A percentile compares a stretch with the other conserved stretches of the same genome.
Evolutionary conservation across 2,888 invertebrate species (phyloP).

Genomic region (Meganola albula): DNA sequence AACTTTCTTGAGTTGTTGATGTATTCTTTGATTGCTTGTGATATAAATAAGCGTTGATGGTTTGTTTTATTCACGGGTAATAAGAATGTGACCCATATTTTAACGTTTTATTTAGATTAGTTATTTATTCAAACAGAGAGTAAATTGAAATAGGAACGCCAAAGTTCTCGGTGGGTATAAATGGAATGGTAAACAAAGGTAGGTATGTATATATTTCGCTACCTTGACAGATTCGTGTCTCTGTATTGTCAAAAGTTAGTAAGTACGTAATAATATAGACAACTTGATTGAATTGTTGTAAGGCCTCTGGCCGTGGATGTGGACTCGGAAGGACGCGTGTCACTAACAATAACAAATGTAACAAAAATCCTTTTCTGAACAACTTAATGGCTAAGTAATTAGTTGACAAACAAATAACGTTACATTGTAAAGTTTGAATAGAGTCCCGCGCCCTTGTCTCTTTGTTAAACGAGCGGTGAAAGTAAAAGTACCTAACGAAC

Average conservation of each 20-base stretch:
- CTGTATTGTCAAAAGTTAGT: neutral
- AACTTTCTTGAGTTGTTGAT: constrained; percentile 29
- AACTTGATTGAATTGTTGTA: constrained; percentile 19
- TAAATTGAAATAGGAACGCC: neutral
- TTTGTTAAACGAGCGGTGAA: constrained; percentile 45
- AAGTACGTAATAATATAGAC: constrained; percentile 8
- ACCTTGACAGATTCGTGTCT: neutral
- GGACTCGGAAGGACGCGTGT: constrained; percentile 41
- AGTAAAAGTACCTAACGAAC: constrained; percentile 49
- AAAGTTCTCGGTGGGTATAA: neutral
- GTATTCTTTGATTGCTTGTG: constrained; percentile 17
- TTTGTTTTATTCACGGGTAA: neutral
- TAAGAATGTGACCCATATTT: neutral
- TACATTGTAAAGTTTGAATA: constrained; percentile 41
- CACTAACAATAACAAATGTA: constrained; percentile 30
- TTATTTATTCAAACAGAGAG: neutral
- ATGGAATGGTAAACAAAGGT: neutral
- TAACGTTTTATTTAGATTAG: neutral
- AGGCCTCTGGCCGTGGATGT: constrained; percentile 26
- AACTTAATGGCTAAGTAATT: constrained; percentile 47
- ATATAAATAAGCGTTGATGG: constrained; percentile 9
- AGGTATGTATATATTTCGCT: neutral
- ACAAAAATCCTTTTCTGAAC: constrained; percentile 38
- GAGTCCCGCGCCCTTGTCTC: constrained; percentile 32
- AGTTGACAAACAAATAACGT: constrained; percentile 52